Percentiles rank a stretch among this genome's conserved stretches.
Evolutionary conservation across 92 coral and sea anemone species (phyloP).

Genomic region (Galaxea fascicularis): DNA sequence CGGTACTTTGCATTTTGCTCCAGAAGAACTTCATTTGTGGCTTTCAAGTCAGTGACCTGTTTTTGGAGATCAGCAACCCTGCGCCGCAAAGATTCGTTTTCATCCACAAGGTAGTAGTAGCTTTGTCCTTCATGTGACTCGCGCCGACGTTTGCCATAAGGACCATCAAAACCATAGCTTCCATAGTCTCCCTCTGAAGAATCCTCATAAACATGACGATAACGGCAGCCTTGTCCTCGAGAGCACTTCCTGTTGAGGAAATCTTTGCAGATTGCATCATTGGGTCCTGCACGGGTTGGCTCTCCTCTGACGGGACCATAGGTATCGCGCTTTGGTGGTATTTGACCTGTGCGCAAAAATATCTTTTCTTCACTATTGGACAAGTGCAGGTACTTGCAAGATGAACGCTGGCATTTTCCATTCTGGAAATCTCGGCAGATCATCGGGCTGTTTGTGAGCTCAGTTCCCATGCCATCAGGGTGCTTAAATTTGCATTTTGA

Average conservation of each 20-base stretch:
- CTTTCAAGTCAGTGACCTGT: constrained; percentile 90
- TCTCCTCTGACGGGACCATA: constrained; percentile 47
- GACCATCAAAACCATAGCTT: constrained; percentile 77
- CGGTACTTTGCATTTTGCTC: constrained; percentile 99
- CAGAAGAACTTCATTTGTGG: constrained; percentile 94
- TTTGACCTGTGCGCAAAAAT: constrained; percentile 89
- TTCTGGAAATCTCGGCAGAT: constrained; percentile 99
- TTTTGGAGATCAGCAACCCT: constrained; percentile 94
- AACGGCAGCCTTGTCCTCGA: constrained; percentile 90
- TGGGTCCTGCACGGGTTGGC: constrained; percentile 79
- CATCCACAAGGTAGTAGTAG: constrained; percentile 85
- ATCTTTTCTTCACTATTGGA: constrained; percentile 89
- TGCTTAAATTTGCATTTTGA: constrained; percentile 95
- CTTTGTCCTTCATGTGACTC: constrained; percentile 79
- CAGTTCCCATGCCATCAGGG: constrained; percentile 98
- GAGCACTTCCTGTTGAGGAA: constrained; percentile 94
- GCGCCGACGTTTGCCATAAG: constrained; percentile 92
- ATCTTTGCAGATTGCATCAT: constrained; percentile 92
- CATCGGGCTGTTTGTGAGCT: constrained; percentile 94
- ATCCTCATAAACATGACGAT: constrained; percentile 86
- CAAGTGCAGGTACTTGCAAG: constrained; percentile 96
- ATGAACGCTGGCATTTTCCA: constrained; percentile 89
- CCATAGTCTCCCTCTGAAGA: constrained; percentile 69
- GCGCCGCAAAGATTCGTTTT: constrained; percentile 88
- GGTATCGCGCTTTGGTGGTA: constrained; percentile 77